Evolutionary conservation across 37 sponge, comb jelly and placozoan species (phyloP).

Genomic region (Chondrosia reniformis): DNA sequence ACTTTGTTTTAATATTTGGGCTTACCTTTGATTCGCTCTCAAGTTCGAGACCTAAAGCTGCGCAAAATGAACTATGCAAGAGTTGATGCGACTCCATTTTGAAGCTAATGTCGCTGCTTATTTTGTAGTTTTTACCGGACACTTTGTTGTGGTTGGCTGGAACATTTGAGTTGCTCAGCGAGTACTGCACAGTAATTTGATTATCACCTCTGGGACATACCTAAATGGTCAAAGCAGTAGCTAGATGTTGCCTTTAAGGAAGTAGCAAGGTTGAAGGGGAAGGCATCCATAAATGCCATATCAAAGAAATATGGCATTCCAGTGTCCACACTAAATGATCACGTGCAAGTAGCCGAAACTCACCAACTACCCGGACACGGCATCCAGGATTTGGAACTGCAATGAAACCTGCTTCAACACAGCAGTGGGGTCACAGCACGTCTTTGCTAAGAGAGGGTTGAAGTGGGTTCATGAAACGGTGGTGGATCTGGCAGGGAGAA

Average conservation of each 20-base stretch:
- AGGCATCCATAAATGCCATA: neutral
- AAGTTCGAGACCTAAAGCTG: neutral
- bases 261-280: neutral
- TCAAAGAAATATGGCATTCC: conserved; percentile 37
- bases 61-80: neutral
- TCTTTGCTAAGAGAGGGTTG: conserved; percentile 25
- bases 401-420: conserved; percentile 37
- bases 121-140: neutral
- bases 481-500: conserved; percentile 40
- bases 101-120: too few relatives aligned
- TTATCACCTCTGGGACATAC: neutral
- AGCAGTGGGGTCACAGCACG: conserved; percentile 2
- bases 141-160: neutral
- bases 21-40: neutral
- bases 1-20: conserved; percentile 1
- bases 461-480: conserved; percentile 21
- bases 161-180: conserved; percentile 15
- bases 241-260: neutral
- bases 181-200: neutral
- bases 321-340: conserved; percentile 30
- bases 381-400: conserved; percentile 27
- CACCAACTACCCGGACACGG: neutral
- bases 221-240: neutral
- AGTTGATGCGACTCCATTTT: neutral
- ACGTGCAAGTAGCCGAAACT: conserved; percentile 10